These are phyloP conservation scores for Poliocrania exsul DNA, from an alignment of 2,797 vertebrate species.

Conservation along the genomic window DNA sequence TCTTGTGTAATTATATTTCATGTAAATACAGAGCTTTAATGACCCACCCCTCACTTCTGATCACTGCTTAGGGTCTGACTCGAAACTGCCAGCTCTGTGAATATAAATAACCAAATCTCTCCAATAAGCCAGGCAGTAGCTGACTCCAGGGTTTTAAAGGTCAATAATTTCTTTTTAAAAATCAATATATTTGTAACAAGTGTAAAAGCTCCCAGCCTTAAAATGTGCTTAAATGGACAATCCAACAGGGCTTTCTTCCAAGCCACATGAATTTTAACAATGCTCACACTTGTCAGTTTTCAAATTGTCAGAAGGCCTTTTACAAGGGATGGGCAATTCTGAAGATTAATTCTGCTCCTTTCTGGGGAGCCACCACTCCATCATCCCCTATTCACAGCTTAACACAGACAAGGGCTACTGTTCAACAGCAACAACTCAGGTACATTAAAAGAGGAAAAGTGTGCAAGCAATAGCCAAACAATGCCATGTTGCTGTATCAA, in stretches of 20 bases:
- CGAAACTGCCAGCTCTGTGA: background rate
- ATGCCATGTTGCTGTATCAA: background rate
- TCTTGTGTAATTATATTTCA: background rate
- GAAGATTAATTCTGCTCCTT: conserved; percentile 17
- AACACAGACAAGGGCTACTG: background rate
- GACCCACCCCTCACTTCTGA: background rate
- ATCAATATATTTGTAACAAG: conserved; percentile 31
- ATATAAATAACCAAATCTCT: background rate
- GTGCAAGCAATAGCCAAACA: background rate
- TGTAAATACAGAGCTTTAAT: background rate
- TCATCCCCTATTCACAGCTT: background rate
- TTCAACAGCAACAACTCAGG: background rate
- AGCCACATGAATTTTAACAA: background rate
- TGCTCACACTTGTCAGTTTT: background rate
- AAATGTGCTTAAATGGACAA: conserved; percentile 13
- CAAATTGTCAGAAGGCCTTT: background rate
- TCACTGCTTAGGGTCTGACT: background rate
- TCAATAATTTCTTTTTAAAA: conserved; percentile 51
- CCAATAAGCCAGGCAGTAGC: background rate
- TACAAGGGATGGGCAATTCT: background rate
- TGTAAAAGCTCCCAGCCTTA: conserved; percentile 27
- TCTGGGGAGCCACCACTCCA: background rate
- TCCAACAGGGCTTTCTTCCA: background rate
- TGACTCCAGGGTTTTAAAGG: conserved; percentile 22
- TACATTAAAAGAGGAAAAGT: background rate